Conservation (phyloP, 2,113 vertebrate genomes). For the Bombycilla garrulus region DNA sequence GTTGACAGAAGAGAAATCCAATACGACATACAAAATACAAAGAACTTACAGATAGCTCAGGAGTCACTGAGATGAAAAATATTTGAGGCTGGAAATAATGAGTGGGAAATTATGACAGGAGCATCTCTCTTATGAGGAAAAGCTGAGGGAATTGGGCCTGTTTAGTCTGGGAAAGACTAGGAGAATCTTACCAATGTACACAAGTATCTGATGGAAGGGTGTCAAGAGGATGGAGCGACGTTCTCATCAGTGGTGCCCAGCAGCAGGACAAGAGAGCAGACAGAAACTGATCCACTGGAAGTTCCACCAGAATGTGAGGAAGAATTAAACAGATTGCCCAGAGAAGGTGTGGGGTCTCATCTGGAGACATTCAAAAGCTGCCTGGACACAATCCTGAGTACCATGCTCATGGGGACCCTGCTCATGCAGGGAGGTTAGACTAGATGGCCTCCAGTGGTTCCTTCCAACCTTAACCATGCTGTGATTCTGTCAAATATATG, state of each 20-base stretch:
- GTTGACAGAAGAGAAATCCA: background rate
- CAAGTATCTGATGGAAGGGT: background rate
- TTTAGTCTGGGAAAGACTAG: background rate
- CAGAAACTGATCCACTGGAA: background rate
- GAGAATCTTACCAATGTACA: background rate
- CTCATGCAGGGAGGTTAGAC: background rate
- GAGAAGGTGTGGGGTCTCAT: background rate
- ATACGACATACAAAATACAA: background rate
- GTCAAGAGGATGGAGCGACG: background rate
- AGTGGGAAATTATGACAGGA: background rate
- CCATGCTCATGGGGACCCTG: background rate
- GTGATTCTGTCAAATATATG: background rate
- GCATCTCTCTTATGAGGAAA: background rate
- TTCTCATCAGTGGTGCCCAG: background rate
- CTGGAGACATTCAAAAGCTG: background rate
- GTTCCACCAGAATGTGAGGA: background rate
- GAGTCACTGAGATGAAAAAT: background rate
- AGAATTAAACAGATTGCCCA: background rate
- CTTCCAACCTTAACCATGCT: background rate
- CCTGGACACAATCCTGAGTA: background rate
- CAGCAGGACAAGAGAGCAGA: background rate
- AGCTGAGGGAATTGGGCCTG: background rate
- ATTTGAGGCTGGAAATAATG: conserved; percentile 20
- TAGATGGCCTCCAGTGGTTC: background rate
- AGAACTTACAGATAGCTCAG: conserved; percentile 21